Evolutionary conservation across 1,140 invertebrate species (phyloP).

Genomic region (Drosophila kohkoa): DNA sequence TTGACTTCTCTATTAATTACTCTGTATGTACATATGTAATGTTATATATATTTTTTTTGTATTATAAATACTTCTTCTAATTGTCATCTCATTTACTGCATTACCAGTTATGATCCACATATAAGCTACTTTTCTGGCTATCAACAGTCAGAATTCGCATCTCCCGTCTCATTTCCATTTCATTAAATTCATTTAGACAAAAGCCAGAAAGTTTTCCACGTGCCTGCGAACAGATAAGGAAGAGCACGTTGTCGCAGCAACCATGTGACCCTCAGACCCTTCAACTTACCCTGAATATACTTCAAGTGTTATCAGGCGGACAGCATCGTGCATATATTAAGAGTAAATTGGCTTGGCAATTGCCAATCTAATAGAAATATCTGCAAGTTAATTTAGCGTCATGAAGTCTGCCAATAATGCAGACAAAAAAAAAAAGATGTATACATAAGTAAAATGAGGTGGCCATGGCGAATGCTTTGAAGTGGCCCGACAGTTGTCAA

Average conservation of each 20-base stretch:
- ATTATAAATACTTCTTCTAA: no score
- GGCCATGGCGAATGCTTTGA: conserved; percentile 9
- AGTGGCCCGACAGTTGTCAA: conserved; percentile 8
- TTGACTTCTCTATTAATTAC: no score
- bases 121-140: no score
- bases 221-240: conserved; percentile 54
- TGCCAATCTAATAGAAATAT: conserved; percentile 73
- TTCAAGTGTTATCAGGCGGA: conserved; percentile 76
- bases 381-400: conserved; percentile 80
- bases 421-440: not conserved
- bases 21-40: no score
- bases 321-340: conserved; percentile 81
- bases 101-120: no score
- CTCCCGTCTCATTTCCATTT: conserved; percentile 62
- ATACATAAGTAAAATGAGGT: conserved; percentile 1
- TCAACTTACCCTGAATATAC: conserved; percentile 31
- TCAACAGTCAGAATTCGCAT: no score
- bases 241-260: conserved; percentile 66
- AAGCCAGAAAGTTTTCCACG: conserved; percentile 64
- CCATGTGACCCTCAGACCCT: conserved; percentile 31
- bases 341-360: conserved; percentile 72
- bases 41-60: no score
- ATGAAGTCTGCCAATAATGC: conserved; percentile 64
- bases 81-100: no score
- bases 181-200: conserved; percentile 73